phyloP scores from a whole-genome alignment of 37 sponge, comb jelly and placozoan genomes.

The Axinella damicornis region DNA sequence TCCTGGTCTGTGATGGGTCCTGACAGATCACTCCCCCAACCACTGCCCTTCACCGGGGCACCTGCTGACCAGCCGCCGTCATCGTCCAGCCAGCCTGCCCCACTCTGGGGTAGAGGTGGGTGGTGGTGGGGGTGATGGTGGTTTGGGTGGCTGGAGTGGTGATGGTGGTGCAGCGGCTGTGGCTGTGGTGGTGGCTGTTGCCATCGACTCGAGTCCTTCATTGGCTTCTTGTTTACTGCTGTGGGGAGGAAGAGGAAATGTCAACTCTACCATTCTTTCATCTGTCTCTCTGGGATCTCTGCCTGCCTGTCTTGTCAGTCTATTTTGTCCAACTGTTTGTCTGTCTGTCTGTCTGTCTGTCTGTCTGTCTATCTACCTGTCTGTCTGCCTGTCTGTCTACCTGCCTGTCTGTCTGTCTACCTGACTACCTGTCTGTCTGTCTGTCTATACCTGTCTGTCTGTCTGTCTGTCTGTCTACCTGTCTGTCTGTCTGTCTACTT shows the following conservation, averaged over 20 bases:
- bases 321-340: too few relatives aligned
- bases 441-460: too few relatives aligned
- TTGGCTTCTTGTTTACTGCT: conserved; percentile 23
- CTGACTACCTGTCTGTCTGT: too few relatives aligned
- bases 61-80: conserved; percentile 73
- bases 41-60: conserved; percentile 52
- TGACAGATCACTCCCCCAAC: conserved; percentile 28
- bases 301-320: neutral
- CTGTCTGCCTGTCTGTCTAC: neutral
- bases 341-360: neutral
- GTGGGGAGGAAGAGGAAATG: neutral
- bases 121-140: neutral
- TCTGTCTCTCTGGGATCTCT: neutral
- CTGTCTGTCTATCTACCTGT: neutral
- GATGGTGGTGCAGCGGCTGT: neutral
- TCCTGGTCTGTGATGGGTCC: neutral
- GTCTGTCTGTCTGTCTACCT: too few relatives aligned
- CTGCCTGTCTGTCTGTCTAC: too few relatives aligned
- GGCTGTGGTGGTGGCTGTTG: neutral
- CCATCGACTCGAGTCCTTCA: conserved; percentile 27
- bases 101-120: too few relatives aligned
- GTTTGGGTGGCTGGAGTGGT: neutral
- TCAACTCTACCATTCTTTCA: neutral
- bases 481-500: too few relatives aligned
- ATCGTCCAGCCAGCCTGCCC: neutral